Percentiles rank a stretch among this genome's conserved stretches.
Evolutionary conservation across 2,113 vertebrate genomes (phyloP).

Genomic region (Salminus brasiliensis): DNA sequence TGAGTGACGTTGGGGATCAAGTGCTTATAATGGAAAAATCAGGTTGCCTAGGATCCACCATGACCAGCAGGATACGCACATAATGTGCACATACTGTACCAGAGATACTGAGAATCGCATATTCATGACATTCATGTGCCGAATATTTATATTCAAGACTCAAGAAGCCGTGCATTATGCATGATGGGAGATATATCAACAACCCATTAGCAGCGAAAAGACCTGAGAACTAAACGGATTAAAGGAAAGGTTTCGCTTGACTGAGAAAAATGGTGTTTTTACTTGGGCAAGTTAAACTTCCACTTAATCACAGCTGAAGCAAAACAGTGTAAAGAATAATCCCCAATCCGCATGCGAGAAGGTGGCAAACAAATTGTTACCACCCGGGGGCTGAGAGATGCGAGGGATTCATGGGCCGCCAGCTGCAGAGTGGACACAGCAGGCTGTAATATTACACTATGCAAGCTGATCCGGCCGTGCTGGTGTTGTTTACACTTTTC

Average conservation of each 20-base stretch:
- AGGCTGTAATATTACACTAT: conserved; percentile 3
- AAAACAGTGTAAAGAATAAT: not conserved
- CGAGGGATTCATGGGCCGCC: not conserved
- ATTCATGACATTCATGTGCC: not conserved
- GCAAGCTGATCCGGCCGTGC: not conserved
- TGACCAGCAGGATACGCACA: not conserved
- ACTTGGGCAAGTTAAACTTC: not conserved
- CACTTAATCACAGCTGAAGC: not conserved
- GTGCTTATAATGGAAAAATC: conserved; percentile 6
- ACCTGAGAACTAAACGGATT: too few relatives aligned
- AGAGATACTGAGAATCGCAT: not conserved
- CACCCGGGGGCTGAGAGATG: not conserved
- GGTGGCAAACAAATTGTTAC: not conserved
- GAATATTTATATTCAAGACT: not conserved
- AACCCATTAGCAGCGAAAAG: too few relatives aligned
- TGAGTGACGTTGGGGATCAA: not conserved
- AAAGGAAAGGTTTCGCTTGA: not conserved
- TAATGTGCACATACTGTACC: not conserved
- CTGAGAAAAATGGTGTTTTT: not conserved
- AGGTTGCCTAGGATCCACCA: not conserved
- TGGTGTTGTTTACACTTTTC: conserved; percentile 10
- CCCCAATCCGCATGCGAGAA: not conserved
- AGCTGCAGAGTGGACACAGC: not conserved
- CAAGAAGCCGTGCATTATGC: too few relatives aligned
- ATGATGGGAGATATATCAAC: too few relatives aligned